A percentile compares a stretch with the other conserved stretches of the same genome.
Evolutionary conservation across 2,888 invertebrate genomes (phyloP).

Genomic region (Omphaloscelis lunosa): DNA sequence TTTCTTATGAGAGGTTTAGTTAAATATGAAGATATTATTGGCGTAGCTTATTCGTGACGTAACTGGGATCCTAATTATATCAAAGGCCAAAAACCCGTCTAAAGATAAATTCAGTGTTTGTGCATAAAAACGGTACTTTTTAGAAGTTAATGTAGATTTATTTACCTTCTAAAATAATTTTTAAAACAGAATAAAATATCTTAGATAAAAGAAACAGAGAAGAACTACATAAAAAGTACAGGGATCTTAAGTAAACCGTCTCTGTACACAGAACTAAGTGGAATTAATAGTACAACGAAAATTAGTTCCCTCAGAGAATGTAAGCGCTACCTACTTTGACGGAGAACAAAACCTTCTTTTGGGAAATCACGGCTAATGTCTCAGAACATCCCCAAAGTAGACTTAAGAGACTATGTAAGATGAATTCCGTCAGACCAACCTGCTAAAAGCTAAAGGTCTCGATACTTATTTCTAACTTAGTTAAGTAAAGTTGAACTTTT

Average conservation of each 20-base stretch:
- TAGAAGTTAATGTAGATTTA: not conserved
- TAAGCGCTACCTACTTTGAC: constrained; percentile 54
- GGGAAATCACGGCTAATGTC: constrained; percentile 71
- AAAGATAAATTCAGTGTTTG: not conserved
- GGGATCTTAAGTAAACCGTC: constrained; percentile 15
- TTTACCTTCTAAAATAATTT: not conserved
- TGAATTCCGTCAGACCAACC: constrained; percentile 39
- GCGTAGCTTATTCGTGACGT: not conserved
- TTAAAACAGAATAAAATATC: constrained; percentile 1
- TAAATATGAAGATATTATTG: constrained; percentile 4
- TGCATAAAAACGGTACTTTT: not conserved
- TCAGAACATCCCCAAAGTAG: constrained; percentile 59
- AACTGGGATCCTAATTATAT: not conserved
- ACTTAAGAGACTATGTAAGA: constrained; percentile 56
- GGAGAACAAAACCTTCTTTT: constrained; percentile 64
- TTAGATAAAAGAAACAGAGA: not conserved
- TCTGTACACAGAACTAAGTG: constrained; percentile 30
- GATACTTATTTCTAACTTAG: constrained; percentile 23
- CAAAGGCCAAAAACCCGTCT: not conserved
- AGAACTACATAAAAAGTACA: not conserved
- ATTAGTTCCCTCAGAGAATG: constrained; percentile 51
- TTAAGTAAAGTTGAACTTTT: constrained; percentile 29
- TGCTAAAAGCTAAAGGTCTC: constrained; percentile 29
- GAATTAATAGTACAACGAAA: constrained; percentile 57
- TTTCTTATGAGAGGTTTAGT: constrained; percentile 17